Evolutionary conservation across 2,888 invertebrate genomes (phyloP).

Genomic region (Eupithecia dodoneata): DNA sequence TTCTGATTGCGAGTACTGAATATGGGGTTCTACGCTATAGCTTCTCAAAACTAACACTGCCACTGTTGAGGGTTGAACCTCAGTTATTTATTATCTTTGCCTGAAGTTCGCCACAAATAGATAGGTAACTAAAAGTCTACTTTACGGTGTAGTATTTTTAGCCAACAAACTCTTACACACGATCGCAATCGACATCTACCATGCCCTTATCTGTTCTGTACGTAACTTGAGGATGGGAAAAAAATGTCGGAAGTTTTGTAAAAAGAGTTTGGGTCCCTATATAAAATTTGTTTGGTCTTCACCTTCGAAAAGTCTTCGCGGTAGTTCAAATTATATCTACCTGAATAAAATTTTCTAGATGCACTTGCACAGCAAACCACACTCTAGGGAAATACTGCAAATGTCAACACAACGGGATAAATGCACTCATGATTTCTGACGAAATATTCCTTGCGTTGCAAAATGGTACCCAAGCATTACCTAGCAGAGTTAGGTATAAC

Average conservation of each 20-base stretch:
- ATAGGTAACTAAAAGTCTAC: no score
- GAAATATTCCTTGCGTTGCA: slow-evolving; percentile 3
- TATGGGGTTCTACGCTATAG: no score
- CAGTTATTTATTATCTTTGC: no score
- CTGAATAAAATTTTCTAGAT: neutral
- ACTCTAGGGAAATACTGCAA: slow-evolving; percentile 30
- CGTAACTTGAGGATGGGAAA: no score
- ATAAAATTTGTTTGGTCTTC: neutral
- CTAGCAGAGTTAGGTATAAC: neutral
- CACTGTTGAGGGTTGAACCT: no score
- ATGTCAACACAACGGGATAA: slow-evolving; percentile 16
- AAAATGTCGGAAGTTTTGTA: neutral
- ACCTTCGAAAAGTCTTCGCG: neutral
- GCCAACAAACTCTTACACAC: no score
- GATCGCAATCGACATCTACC: no score
- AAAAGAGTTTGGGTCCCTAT: neutral
- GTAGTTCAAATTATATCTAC: neutral
- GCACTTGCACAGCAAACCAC: neutral
- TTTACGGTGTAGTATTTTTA: no score
- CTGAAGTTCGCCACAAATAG: no score
- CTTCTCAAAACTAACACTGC: no score
- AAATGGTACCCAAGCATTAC: neutral
- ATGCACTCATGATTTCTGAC: slow-evolving; percentile 7
- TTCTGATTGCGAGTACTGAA: no score
- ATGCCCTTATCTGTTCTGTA: no score